A percentile compares a stretch with the other conserved stretches of the same genome.
These are phyloP conservation scores for Holocentrus rufus DNA, from an alignment of 2,797 vertebrate species.

Conservation along the genomic window DNA sequence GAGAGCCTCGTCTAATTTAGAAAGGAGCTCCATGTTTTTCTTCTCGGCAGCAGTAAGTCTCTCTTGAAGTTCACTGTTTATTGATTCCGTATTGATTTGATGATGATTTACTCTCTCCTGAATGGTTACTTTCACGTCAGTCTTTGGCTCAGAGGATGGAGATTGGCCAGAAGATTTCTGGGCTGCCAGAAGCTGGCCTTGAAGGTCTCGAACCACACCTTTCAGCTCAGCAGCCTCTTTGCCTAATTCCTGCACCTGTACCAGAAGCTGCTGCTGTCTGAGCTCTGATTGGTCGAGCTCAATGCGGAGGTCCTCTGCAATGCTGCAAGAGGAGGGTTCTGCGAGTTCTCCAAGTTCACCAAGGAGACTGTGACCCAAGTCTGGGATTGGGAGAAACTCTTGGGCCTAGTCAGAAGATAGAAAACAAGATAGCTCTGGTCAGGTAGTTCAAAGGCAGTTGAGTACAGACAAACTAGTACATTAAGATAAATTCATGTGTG, in stretches of 20 bases:
- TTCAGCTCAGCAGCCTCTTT: slow-evolving; percentile 78
- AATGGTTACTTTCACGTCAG: slow-evolving; percentile 49
- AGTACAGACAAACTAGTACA: neutral
- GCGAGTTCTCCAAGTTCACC: slow-evolving; percentile 78
- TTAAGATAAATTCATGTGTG: slow-evolving; percentile 4
- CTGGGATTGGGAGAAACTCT: slow-evolving; percentile 84
- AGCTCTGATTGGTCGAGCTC: slow-evolving; percentile 92
- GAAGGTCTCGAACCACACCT: slow-evolving; percentile 79
- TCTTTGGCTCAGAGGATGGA: slow-evolving; percentile 34
- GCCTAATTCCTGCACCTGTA: slow-evolving; percentile 63
- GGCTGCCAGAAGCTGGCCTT: slow-evolving; percentile 78
- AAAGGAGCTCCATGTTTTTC: slow-evolving; percentile 81
- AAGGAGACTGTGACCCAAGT: slow-evolving; percentile 82
- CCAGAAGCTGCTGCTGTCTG: slow-evolving; percentile 85
- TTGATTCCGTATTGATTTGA: slow-evolving; percentile 69
- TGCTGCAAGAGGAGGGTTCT: slow-evolving; percentile 81
- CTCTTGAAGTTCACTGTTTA: slow-evolving; percentile 72
- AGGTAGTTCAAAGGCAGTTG: slow-evolving; percentile 5
- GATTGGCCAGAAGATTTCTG: slow-evolving; percentile 72
- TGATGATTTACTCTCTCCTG: slow-evolving; percentile 49
- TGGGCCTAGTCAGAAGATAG: slow-evolving; percentile 77
- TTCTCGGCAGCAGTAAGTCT: slow-evolving; percentile 77
- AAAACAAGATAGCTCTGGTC: slow-evolving; percentile 13
- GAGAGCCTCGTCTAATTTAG: slow-evolving; percentile 73
- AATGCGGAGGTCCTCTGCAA: slow-evolving; percentile 88